Base-by-base conservation (phyloP, 2,888 invertebrate genomes). In the Callimorpha dominula region DNA sequence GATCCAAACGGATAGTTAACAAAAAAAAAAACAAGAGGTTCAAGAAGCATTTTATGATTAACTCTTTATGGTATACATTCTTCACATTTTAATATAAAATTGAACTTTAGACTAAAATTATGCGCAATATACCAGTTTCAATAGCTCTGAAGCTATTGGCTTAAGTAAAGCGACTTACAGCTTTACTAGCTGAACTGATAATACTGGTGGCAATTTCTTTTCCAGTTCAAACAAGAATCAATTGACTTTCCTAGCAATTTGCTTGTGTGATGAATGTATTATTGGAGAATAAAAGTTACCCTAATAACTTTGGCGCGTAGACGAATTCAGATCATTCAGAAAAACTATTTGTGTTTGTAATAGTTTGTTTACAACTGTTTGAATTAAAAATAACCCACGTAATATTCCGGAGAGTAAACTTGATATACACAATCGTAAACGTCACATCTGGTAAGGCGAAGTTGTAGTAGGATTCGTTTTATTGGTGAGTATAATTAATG, bases 401-500 rank as follows among this genome's bases (percentile, higher is more conserved):
- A 17, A 54, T 54, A 42, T 7, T 42, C 15, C 40, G 31, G 14
- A 31, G 60, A 60, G 14, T 65, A 49, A 65, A n/a, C 42, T 67
- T 54, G 52, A 67, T 67, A 42, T 67, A 67, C n/a, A 42, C 54
- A 67, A 43, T 67, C 54, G 52, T 67, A 54, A 67, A 67, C 54
- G 43, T 42, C 54, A 54, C 42, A 54, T 67, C 65, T 65, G 62
- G 65, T 46, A 42, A 60, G 31, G 60, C 40, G 57, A 57, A 71
- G 31, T 42, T 66, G 62, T 46, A 43, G 14, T 43, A n/a, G 11
- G 64, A 65, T 46, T 65, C n/a, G n/a, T 65, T 65, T 65, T 46
- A 46, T 65, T 65, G 64, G 46, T 46, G 64, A 65, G 60, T 60
- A 65, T 46, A 43, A 65, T 65, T 65, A 20, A 65, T 46, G 60